These are phyloP conservation scores for Drosophila melanica DNA, from an alignment of 1,140 invertebrate species.

Conservation along the genomic window DNA sequence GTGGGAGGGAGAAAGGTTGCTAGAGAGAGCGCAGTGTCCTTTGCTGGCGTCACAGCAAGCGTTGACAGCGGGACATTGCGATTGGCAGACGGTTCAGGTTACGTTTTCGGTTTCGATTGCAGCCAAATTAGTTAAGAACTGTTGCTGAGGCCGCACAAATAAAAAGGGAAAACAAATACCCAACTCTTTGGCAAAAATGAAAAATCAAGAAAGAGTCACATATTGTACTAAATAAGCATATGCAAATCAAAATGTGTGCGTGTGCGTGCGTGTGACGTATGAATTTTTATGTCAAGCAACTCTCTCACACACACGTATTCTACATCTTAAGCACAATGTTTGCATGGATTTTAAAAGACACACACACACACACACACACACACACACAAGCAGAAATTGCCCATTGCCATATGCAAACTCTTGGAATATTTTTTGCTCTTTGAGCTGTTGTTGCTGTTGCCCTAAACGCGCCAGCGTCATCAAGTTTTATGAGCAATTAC, in stretches of 20 bases:
- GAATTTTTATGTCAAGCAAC: constrained; percentile 73
- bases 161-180: constrained; percentile 14
- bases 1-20: constrained; percentile 5
- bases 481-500: constrained; percentile 82
- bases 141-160: constrained; percentile 55
- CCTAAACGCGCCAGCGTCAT: constrained; percentile 74
- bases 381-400: constrained; percentile 29
- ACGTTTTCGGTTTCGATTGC: constrained; percentile 14
- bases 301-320: constrained; percentile 22
- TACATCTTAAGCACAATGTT: constrained; percentile 70
- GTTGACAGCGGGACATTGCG: constrained; percentile 4
- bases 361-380: constrained; percentile 13
- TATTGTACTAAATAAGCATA: constrained; percentile 52
- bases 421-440: constrained; percentile 46
- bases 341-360: constrained; percentile 33
- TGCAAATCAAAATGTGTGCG: constrained; percentile 61
- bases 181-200: constrained; percentile 7
- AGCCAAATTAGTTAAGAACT: constrained; percentile 57
- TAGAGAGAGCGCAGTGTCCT: constrained; percentile 23
- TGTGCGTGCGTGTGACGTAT: constrained; percentile 61
- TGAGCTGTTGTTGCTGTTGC: constrained; percentile 30
- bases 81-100: not conserved
- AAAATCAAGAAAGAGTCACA: constrained; percentile 18
- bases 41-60: constrained; percentile 14
- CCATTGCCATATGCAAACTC: constrained; percentile 67